Evolutionary conservation across 2,113 vertebrate genomes (phyloP), one percentile per base, ranked within the genome.

Genomic region (Xerus inauris): DNA sequence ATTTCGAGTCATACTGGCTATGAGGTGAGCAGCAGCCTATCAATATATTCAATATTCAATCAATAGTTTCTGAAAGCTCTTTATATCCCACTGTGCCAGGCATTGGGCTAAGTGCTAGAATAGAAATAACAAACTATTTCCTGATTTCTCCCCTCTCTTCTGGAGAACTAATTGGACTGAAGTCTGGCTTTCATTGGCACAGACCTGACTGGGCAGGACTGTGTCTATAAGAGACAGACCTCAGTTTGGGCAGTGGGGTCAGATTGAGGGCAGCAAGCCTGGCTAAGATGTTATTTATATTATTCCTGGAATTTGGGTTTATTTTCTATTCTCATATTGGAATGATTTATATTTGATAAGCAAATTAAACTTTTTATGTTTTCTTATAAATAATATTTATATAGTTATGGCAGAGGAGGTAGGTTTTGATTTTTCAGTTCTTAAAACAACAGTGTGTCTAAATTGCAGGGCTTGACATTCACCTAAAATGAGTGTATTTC

Each of bases 31-130:
- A 32, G 76, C 45, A 38, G 62, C 42, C 45, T 85, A 67, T 89
- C 91, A n/a, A n/a, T n/a, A n/a, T 87, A n/a, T 88, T 90, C 72
- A n/a, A n/a, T n/a, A 22, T 51, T 95, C 11, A 14, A 49, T 82
- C 94, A 92, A 14, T 96, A 90, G 87, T 97, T 95, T 84, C 96
- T 47, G 57, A 96, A 65, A 76, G 32, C 26, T 85, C 30, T 88
- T 84, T 83, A 73, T 81, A 42, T 42, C 38, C 65, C 45, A 65
- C 28, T 1, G 0, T 84, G 92, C 90, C 95, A 95, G 86, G 19
- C 51, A 19, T 35, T 72, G 93, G 93, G 38, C 72, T 92, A 73
- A 64, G 82, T 71, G 59, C 76, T 96, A 35, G 91, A 94, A 87
- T 87, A 14, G 10, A 96, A 79, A 82, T 71, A 28, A 75, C 30